These are phyloP conservation scores for Zaprionus kolodkinae DNA, from an alignment of 1,140 invertebrate species.

Conservation along the genomic window DNA sequence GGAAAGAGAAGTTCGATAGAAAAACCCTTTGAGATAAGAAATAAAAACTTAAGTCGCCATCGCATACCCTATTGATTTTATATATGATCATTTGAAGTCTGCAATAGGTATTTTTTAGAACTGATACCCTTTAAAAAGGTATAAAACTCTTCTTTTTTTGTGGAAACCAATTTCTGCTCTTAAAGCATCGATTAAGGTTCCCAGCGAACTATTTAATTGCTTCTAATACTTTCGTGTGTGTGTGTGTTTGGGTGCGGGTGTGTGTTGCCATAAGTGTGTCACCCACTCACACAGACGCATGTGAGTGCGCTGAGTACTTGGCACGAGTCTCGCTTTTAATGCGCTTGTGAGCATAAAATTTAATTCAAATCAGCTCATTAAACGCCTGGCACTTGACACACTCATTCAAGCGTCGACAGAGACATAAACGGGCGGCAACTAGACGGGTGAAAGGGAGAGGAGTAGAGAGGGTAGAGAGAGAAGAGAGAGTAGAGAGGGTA, in stretches of 20 bases:
- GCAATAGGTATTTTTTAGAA: too few species aligned
- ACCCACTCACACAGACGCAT: conserved; percentile 3
- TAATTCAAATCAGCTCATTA: conserved; percentile 81
- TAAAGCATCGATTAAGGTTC: conserved; percentile 5
- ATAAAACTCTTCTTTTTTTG: too few species aligned
- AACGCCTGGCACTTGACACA: conserved; percentile 72
- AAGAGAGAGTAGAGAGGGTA: not conserved
- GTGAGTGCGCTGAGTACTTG: conserved; percentile 21
- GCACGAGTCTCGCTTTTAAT: conserved; percentile 56
- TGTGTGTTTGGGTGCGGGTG: not conserved
- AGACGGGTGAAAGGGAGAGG: not conserved
- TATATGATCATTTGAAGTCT: too few species aligned
- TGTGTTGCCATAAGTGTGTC: conserved; percentile 7
- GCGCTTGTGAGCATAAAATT: conserved; percentile 77
- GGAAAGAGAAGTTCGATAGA: too few species aligned
- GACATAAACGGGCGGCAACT: conserved; percentile 42
- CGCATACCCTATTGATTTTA: too few species aligned
- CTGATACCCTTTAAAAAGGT: too few species aligned
- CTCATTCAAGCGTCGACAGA: conserved; percentile 43
- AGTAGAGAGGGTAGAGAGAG: not conserved
- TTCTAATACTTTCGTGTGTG: not conserved
- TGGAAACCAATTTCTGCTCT: not conserved
- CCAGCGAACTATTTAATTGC: conserved; percentile 18
- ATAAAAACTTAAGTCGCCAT: too few species aligned
- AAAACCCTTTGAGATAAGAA: too few species aligned